A percentile compares a stretch with the other conserved stretches of the same genome.
phyloP scores from a whole-genome alignment of 2,113 vertebrate genomes.

The Microcebus griseorufus region DNA sequence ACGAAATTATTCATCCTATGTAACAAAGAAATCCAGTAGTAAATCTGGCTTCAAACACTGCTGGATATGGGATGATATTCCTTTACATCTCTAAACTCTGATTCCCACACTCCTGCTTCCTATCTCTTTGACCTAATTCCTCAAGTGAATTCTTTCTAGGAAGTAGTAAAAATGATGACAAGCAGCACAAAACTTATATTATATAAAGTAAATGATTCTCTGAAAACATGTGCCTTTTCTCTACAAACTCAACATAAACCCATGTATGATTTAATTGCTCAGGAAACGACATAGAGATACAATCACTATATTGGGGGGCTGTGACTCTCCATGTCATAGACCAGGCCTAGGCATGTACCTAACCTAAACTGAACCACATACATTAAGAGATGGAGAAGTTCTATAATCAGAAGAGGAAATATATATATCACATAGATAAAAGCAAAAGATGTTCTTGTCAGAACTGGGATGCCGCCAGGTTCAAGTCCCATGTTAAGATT shows the following conservation, averaged over 20 bases:
- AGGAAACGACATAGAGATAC: not conserved
- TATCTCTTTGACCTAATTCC: not conserved
- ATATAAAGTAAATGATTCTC: not conserved
- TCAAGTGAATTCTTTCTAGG: not conserved
- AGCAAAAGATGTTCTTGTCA: not conserved
- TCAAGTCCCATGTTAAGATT: not conserved
- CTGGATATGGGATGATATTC: not conserved
- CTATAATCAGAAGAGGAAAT: not conserved
- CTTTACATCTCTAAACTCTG: not conserved
- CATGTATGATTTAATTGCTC: not conserved
- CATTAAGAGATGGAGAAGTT: not conserved
- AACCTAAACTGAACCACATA: not conserved
- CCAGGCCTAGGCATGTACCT: not conserved
- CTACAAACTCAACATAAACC: not conserved
- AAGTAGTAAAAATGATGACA: not conserved
- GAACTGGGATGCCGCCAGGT: not conserved
- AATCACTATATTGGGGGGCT: not conserved
- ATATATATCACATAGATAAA: not conserved
- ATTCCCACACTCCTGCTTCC: rapidly evolving
- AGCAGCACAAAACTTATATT: not conserved
- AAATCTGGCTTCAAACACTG: not conserved
- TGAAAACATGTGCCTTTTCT: not conserved
- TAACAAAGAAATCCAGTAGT: not conserved
- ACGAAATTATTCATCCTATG: not conserved
- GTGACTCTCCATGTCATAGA: not conserved